phyloP scores from a whole-genome alignment of 2,888 invertebrate genomes.

The Rhingia campestris region DNA sequence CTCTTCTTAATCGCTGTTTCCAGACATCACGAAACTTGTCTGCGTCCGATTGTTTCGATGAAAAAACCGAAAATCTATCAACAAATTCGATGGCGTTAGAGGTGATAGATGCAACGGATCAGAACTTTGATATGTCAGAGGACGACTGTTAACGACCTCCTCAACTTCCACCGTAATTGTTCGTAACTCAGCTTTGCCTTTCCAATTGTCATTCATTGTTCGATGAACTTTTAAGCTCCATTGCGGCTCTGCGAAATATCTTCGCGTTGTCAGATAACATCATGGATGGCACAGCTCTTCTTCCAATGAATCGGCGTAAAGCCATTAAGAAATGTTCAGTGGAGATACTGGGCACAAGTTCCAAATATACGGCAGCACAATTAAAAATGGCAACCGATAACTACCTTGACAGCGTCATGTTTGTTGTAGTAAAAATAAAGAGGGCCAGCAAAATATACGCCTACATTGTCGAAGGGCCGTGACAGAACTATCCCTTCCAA shows the following conservation, averaged over 20 bases:
- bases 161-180: neutral
- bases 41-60: too few relatives aligned
- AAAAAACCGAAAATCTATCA: too few relatives aligned
- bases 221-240: neutral
- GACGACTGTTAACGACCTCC: neutral
- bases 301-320: neutral
- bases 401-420: neutral
- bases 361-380: constrained; percentile 1
- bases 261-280: constrained; percentile 9
- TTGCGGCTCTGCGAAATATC: neutral
- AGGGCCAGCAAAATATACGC: constrained; percentile 6
- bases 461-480: neutral
- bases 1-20: too few relatives aligned
- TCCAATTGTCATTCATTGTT: neutral
- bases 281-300: neutral
- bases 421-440: neutral
- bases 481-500: neutral
- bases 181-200: neutral
- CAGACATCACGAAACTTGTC: too few relatives aligned
- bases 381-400: neutral
- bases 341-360: neutral
- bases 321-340: neutral
- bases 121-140: neutral
- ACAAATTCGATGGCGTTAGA: neutral
- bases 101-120: neutral